Evolutionary conservation across 2,888 invertebrate species (phyloP).

Genomic region (Synergus itoensis): DNA sequence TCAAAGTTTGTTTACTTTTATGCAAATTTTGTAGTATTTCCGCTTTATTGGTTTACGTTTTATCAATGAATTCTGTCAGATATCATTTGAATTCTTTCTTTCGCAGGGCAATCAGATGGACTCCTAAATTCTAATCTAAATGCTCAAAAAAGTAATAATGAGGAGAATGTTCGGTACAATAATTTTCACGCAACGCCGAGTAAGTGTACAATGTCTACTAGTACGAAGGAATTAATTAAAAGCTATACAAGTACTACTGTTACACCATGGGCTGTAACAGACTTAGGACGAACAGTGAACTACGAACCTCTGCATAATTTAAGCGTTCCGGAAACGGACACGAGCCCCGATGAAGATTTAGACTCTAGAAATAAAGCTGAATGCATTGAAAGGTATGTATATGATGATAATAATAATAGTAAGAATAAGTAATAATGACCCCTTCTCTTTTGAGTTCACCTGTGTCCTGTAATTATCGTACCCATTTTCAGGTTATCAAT

Average conservation of each 20-base stretch:
- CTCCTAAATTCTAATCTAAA: background rate
- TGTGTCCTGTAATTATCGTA: background rate
- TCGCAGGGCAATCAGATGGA: background rate
- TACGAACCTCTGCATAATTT: conserved; percentile 73
- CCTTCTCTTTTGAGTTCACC: background rate
- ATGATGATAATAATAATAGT: background rate
- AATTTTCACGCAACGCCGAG: conserved; percentile 34
- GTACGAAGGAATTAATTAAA: conserved; percentile 68
- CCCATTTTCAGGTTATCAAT: background rate
- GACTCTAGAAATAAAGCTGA: conserved; percentile 53
- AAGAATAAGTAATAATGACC: background rate
- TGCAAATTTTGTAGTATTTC: background rate
- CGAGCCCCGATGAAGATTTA: conserved; percentile 69
- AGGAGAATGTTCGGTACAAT: conserved; percentile 21
- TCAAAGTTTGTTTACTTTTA: background rate
- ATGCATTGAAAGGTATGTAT: conserved; percentile 36
- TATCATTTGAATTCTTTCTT: background rate
- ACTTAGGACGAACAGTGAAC: conserved; percentile 65
- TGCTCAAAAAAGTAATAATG: conserved; percentile 34
- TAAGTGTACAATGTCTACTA: conserved; percentile 70
- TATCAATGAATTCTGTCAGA: background rate
- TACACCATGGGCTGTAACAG: conserved; percentile 66
- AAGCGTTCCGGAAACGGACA: conserved; percentile 68
- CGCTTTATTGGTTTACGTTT: background rate
- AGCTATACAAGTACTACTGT: conserved; percentile 67